phyloP scores from a whole-genome alignment of 23 tunicate species.

The Halocynthia roretzi region DNA sequence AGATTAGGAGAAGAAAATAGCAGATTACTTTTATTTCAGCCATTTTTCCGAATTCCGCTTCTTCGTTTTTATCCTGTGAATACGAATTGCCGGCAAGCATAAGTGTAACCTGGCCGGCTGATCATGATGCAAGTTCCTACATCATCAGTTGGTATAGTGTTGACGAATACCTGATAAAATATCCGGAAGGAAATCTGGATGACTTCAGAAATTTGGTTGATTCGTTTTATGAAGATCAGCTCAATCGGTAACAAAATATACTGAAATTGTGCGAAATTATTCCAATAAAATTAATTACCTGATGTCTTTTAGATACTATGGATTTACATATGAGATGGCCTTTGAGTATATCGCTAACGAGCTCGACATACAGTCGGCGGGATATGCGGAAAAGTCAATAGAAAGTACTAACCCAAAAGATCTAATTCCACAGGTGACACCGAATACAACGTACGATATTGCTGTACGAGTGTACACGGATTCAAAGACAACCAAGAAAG shows the following conservation, averaged over 20 bases:
- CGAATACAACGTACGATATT: slow-evolving; percentile 5
- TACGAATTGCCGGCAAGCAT: neutral
- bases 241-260: neutral
- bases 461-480: neutral
- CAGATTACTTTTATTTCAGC: no score
- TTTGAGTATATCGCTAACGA: neutral
- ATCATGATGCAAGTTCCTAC: neutral
- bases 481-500: neutral
- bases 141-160: slow-evolving; percentile 1
- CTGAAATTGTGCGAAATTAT: neutral
- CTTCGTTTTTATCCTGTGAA: neutral
- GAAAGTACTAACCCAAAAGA: neutral
- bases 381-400: neutral
- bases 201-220: neutral
- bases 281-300: neutral
- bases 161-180: neutral
- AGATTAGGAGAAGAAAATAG: no score
- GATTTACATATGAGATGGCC: neutral
- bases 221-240: neutral
- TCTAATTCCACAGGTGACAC: slow-evolving; percentile 1
- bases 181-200: neutral
- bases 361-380: neutral
- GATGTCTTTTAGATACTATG: slow-evolving; percentile 1
- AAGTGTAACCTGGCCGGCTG: neutral
- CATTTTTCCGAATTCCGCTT: no score